phyloP scores from a whole-genome alignment of 2,797 vertebrate genomes.

The Rhynchotus rufescens region DNA sequence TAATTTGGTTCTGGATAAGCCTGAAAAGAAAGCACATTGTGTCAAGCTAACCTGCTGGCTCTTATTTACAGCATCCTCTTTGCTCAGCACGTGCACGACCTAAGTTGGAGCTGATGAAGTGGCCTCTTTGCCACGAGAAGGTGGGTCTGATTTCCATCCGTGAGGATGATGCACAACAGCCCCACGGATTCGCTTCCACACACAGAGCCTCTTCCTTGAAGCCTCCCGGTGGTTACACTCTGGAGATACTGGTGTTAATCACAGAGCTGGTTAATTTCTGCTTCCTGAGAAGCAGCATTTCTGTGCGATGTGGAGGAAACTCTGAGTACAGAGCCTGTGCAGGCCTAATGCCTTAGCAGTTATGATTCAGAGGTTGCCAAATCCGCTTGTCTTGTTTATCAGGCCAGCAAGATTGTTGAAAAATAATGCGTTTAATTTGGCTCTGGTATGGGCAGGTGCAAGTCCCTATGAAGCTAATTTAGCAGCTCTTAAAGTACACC shows the following conservation, averaged over 20 bases:
- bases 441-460: not conserved
- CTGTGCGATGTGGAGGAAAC: not conserved
- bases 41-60: not conserved
- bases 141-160: not conserved
- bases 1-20: constrained; percentile 91
- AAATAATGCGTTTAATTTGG: not conserved
- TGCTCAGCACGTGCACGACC: not conserved
- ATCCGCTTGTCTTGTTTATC: not conserved
- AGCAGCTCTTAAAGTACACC: not conserved
- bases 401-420: not conserved
- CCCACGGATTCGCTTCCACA: not conserved
- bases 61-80: not conserved
- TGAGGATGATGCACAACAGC: not conserved
- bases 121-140: not conserved
- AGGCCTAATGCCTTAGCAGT: not conserved
- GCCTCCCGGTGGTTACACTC: not conserved
- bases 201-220: not conserved
- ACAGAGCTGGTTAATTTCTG: constrained; percentile 1
- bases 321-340: not conserved
- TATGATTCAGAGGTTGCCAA: not conserved
- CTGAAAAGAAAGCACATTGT: constrained; percentile 73
- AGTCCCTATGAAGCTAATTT: not conserved
- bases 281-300: not conserved
- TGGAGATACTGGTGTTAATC: constrained; percentile 12
- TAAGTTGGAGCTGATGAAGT: not conserved